Evolutionary conservation across 2,113 vertebrate species (phyloP), one percentile per base, ranked within the genome.

Genomic region (Hippopotamus amphibius): DNA sequence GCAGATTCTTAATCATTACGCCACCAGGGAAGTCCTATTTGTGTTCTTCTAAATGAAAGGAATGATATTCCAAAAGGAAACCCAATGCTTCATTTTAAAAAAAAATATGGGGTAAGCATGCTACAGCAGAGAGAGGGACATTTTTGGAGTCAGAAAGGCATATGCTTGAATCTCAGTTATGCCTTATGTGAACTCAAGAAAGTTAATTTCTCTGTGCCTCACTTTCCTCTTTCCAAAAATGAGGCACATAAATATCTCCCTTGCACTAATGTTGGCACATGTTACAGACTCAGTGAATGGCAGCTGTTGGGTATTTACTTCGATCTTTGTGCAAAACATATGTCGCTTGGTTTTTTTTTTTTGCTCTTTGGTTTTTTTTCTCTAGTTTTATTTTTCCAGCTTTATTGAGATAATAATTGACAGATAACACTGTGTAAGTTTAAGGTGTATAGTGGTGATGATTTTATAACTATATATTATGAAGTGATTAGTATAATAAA

Each of bases 201-300:
- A 82, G 37, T 83, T 87, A 28, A n/a, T 91, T 88, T 96, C 69
- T 80, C 55, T 96, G 59, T 92, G 33, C 24, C 46, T 85, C 66
- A 55, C 61, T 88, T 92, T 85, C 2, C n/a, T 77, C 17, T 79
- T 72, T 88, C 15, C 43, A 77, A 90, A 93, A 61, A 16, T n/a
- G 37, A 26, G 30, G 6, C 43, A 65, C 48, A 87, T 88, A 82
- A 85, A 86, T 65, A 85, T 37, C 33, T 79, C 19, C 11, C 55
- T 43, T 88, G 53, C 3, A 83, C 71, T 50, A 66, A 68, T 87
- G 71, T 81, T 84, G 81, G 5, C 30, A 63, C 57, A 26, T 68
- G 37, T 71, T 88, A 55, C 50, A 28, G 33, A 71, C 46, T 94
- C 33, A 11, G 7, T 88, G 46, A 80, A 82, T 81, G 93, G 5